Evolutionary conservation across 1,140 invertebrate species (phyloP).

Genomic region (Diabrotica undecimpunctata): DNA sequence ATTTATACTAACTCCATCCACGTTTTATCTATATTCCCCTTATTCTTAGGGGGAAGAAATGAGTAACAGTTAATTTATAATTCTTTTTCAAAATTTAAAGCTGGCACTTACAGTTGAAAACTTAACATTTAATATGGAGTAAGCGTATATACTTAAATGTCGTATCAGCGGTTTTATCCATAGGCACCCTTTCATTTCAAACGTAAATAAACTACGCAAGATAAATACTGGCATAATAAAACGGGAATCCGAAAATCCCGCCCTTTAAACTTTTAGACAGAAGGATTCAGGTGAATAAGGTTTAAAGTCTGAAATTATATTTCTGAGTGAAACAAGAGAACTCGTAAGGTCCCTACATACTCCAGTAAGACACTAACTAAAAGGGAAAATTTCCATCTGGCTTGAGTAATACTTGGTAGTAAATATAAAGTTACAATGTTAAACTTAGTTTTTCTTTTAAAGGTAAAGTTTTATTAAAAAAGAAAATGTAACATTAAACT

Average conservation of each 20-base stretch:
- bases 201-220: neutral
- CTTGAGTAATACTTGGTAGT: neutral
- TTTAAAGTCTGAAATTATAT: neutral
- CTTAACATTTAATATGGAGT: too few relatives aligned
- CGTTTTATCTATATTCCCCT: too few relatives aligned
- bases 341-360: neutral
- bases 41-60: too few relatives aligned
- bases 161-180: constrained; percentile 1
- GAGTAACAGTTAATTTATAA: too few relatives aligned
- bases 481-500: too few relatives aligned
- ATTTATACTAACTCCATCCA: too few relatives aligned
- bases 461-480: too few relatives aligned
- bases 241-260: neutral
- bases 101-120: too few relatives aligned
- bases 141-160: neutral
- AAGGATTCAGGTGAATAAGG: constrained; percentile 1
- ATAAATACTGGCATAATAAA: constrained; percentile 1
- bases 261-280: neutral
- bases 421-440: neutral
- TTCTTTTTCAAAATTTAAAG: too few relatives aligned
- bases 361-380: neutral
- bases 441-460: too few relatives aligned
- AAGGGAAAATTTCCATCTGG: neutral
- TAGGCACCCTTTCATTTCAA: neutral
- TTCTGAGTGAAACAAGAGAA: constrained; percentile 1